phyloP scores from a whole-genome alignment of 1,140 invertebrate species.

The Kradibia gibbosae region DNA sequence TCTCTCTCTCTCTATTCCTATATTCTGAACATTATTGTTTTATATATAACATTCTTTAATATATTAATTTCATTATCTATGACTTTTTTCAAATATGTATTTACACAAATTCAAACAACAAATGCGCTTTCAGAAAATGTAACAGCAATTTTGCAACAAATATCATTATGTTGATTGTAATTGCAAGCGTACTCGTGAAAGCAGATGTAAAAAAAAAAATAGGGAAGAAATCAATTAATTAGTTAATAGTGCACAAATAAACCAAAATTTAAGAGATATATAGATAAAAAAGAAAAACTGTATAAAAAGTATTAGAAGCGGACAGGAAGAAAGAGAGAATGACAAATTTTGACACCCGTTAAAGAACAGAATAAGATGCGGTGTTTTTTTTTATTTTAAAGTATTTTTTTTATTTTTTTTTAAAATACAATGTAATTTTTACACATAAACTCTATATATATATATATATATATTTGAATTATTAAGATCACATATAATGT shows the following conservation, averaged over 20 bases:
- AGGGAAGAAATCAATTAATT: not conserved
- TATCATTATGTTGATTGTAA: conserved; percentile 47
- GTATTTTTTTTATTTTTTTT: too few species aligned
- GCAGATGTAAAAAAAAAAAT: not conserved
- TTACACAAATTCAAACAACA: too few species aligned
- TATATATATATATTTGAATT: too few species aligned
- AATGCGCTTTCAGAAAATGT: conserved; percentile 13
- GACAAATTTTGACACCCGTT: not conserved
- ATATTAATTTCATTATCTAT: too few species aligned
- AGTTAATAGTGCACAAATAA: not conserved
- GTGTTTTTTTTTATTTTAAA: too few species aligned
- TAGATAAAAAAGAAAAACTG: not conserved
- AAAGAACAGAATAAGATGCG: not conserved
- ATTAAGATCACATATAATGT: too few species aligned
- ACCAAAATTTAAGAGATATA: not conserved
- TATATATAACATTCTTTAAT: too few species aligned
- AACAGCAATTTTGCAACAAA: conserved; percentile 27
- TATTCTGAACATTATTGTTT: too few species aligned
- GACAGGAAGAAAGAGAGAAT: not conserved
- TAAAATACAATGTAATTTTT: not conserved
- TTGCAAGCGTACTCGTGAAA: conserved; percentile 14
- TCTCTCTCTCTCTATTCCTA: too few species aligned
- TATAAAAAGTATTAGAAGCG: not conserved
- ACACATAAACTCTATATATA: conserved; percentile 28
- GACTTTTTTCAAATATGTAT: too few species aligned